Percentiles rank a stretch among this genome's conserved stretches.
phyloP scores from a whole-genome alignment of 2,113 vertebrate genomes.

The Gallinago jamesoni region DNA sequence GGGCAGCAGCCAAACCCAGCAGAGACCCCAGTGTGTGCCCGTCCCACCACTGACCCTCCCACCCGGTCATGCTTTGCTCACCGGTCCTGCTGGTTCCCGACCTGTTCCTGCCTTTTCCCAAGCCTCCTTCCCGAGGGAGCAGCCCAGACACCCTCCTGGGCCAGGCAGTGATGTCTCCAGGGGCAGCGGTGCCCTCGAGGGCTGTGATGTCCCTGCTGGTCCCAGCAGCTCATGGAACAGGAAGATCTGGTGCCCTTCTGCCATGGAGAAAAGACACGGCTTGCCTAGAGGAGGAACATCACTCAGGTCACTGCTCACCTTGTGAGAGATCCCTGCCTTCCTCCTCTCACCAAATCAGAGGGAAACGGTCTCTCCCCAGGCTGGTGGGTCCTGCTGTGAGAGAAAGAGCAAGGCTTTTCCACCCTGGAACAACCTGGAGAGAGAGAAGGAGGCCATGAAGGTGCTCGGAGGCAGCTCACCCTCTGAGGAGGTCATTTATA shows the following conservation, averaged over 20 bases:
- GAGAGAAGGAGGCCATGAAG: not conserved
- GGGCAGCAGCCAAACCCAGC: not conserved
- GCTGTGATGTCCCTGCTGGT: fast-evolving
- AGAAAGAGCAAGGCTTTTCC: not conserved
- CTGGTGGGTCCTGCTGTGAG: fast-evolving
- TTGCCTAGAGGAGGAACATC: fast-evolving
- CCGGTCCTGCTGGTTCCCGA: fast-evolving
- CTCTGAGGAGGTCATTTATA: not conserved
- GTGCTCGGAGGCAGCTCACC: fast-evolving
- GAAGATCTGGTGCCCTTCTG: not conserved
- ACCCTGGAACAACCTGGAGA: not conserved
- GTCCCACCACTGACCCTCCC: fast-evolving
- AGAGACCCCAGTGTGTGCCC: fast-evolving
- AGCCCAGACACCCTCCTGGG: not conserved
- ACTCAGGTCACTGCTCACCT: fast-evolving
- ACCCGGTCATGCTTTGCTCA: fast-evolving
- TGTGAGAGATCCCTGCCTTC: not conserved
- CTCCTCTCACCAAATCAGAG: fast-evolving
- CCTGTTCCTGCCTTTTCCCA: not conserved
- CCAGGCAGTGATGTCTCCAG: fast-evolving
- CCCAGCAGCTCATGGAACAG: fast-evolving
- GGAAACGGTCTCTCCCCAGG: fast-evolving
- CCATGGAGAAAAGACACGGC: not conserved
- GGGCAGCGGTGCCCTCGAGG: fast-evolving
- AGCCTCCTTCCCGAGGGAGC: fast-evolving